Evolutionary conservation across 2,888 invertebrate genomes (phyloP).

Genomic region (Mylabris sibirica): DNA sequence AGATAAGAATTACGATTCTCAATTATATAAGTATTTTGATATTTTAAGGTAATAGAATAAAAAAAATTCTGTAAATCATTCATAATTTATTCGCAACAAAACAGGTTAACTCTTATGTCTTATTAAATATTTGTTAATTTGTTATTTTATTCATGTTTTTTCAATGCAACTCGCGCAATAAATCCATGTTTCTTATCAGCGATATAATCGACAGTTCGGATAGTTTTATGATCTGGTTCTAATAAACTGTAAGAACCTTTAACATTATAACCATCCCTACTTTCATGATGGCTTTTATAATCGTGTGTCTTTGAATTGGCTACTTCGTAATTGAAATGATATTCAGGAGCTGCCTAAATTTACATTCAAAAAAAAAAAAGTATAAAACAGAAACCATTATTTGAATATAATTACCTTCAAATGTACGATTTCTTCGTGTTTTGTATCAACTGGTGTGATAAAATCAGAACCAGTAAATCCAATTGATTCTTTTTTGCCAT

Average conservation of each 20-base stretch:
- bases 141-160: slow-evolving; percentile 46
- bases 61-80: not conserved
- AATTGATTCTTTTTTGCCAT: slow-evolving; percentile 25
- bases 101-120: slow-evolving; percentile 44
- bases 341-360: slow-evolving; percentile 54
- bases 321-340: slow-evolving; percentile 55
- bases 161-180: slow-evolving; percentile 54
- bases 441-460: slow-evolving; percentile 50
- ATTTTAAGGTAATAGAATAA: not conserved
- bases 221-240: slow-evolving; percentile 56
- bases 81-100: slow-evolving; percentile 49
- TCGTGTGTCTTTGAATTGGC: slow-evolving; percentile 54
- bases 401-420: slow-evolving; percentile 44
- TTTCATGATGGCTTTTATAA: slow-evolving; percentile 55
- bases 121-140: slow-evolving; percentile 25
- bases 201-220: slow-evolving; percentile 54
- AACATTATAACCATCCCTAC: slow-evolving; percentile 57
- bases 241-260: slow-evolving; percentile 55
- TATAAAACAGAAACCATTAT: not conserved
- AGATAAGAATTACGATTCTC: not conserved
- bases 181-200: slow-evolving; percentile 56
- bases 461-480: slow-evolving; percentile 49
- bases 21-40: no score
- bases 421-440: slow-evolving; percentile 51
- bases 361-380: slow-evolving; percentile 20